Base-by-base conservation (phyloP, 2,797 vertebrate genomes). In the Sphenodon punctatus region DNA sequence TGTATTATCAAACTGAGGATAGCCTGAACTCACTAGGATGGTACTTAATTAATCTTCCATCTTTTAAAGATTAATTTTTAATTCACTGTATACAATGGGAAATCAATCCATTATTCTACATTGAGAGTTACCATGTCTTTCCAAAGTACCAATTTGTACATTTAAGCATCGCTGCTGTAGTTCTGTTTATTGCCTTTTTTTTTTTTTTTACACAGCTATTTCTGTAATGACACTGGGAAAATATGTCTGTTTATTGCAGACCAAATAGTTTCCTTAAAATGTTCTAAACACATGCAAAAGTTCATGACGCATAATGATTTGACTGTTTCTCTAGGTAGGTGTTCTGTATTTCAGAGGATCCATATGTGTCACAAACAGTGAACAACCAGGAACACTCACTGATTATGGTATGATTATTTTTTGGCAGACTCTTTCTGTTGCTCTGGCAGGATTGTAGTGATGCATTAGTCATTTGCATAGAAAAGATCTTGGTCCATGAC, bases 391-490 rank as follows among this genome's bases (percentile, higher is more conserved):
- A 95, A 93, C 85, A 90, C 72, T 92, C 93, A 89, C 94, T 95
- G 94, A 95, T 94, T 94, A 94, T 93, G 93, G 94, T 92, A 94
- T 86, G 90, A 94, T 93, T 92, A 91, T 92, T 93, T 93, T 94
- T 93, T 95, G 94, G 94, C 95, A 95, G 89, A 69, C 85, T 92
- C 70, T 92, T 92, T 89, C 75, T 89, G 90, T 88, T 90, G 74
- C 92, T 94, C 94, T 96, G 94, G 94, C 94, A 95, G 92, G 93
- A 95, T 76, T 78, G 66, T 90, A 91, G 89, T 93, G 89, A 94
- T 93, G 85, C 88, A 95, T 95, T 95, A 95, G 94, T 95, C 94
- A 96, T 95, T 96, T 95, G 94, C 94, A 95, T 93, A 95, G 92
- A 95, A 94, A 95, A 95, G 93, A 94, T 94, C 93, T 85, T 93